Evolutionary conservation across 2,888 invertebrate genomes (phyloP).

Genomic region (Meiosimyza decipiens): DNA sequence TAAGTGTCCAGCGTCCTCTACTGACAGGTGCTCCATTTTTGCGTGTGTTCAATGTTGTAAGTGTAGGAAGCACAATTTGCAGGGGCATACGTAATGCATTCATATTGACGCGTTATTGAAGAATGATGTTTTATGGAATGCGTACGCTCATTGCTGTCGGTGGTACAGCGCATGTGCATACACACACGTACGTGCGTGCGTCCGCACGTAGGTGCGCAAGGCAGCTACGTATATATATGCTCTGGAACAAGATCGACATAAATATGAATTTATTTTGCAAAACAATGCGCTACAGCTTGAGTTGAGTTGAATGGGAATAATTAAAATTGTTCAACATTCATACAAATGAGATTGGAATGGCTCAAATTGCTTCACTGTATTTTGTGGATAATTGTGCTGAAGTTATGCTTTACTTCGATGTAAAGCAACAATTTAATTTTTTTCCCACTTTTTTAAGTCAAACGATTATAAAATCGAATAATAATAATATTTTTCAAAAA

Average conservation of each 20-base stretch:
- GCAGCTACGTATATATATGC: no score
- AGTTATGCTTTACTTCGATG: no score
- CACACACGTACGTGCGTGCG: neutral
- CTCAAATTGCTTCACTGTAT: neutral
- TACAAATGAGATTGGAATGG: neutral
- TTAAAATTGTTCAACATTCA: neutral
- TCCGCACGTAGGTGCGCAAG: neutral
- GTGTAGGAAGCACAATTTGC: conserved; percentile 43
- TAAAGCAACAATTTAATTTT: no score
- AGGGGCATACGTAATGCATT: conserved; percentile 9
- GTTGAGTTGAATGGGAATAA: neutral
- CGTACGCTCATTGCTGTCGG: neutral
- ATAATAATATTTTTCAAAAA: no score
- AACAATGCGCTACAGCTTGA: neutral
- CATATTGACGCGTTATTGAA: conserved; percentile 27
- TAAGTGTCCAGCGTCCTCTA: conserved; percentile 37
- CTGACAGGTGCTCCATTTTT: conserved; percentile 51
- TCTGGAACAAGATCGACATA: conserved; percentile 1
- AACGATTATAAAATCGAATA: no score
- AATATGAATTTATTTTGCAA: conserved; percentile 16
- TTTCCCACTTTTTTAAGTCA: no score
- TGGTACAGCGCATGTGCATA: no score
- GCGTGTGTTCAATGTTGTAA: conserved; percentile 38
- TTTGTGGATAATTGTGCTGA: no score
- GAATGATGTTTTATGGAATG: conserved; percentile 29